Evolutionary conservation across 2,888 invertebrate species (phyloP).

Genomic region (Caenorhabditis japonica): DNA sequence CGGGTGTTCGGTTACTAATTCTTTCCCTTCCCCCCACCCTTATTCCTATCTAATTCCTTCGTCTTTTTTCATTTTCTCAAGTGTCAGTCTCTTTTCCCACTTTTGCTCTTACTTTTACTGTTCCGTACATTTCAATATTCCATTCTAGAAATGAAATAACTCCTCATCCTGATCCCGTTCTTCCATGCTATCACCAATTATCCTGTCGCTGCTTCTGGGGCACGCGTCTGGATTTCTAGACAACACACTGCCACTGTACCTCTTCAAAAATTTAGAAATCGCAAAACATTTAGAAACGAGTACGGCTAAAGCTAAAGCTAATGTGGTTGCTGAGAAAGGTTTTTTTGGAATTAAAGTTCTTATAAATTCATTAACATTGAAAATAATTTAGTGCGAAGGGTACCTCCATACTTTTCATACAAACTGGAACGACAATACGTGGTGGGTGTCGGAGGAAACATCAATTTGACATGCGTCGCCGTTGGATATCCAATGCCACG

Average conservation of each 20-base stretch:
- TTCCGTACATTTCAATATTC: no score
- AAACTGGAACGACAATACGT: conserved; percentile 88
- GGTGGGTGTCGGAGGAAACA: conserved; percentile 90
- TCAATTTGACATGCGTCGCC: conserved; percentile 95
- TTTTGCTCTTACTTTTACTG: neutral
- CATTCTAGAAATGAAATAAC: conserved; percentile 33
- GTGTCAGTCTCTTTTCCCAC: neutral
- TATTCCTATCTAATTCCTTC: conserved; percentile 46
- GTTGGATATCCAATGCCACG: conserved; percentile 98
- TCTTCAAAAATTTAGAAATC: conserved; percentile 60
- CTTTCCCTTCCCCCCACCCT: conserved; percentile 9
- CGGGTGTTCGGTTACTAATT: conserved; percentile 52
- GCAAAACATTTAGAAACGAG: conserved; percentile 23
- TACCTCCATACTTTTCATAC: conserved; percentile 94
- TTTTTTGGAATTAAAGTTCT: neutral
- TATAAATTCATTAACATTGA: no score
- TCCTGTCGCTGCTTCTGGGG: conserved; percentile 36
- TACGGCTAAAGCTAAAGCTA: conserved; percentile 27
- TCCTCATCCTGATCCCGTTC: neutral
- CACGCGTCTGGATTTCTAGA: conserved; percentile 51
- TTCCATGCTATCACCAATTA: conserved; percentile 19
- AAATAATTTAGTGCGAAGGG: conserved; percentile 89
- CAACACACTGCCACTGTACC: conserved; percentile 65
- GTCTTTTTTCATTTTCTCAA: neutral
- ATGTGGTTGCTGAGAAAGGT: conserved; percentile 41